Percentiles rank a stretch among this genome's conserved stretches.
Evolutionary conservation across 2,888 invertebrate species (phyloP).

Genomic region (Apodemia hepburni): DNA sequence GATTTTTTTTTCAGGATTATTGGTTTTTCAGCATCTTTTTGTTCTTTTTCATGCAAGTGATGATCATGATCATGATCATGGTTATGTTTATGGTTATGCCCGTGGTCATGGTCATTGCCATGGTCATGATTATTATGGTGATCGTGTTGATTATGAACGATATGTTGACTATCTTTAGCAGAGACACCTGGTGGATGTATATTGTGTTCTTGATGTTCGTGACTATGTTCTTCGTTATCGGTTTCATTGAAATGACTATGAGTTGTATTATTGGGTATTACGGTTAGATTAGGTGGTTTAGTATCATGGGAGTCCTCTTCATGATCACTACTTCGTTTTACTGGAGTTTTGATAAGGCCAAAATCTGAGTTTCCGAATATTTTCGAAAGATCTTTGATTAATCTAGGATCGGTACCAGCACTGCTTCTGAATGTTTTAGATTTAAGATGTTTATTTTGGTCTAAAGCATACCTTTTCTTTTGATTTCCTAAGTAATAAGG

Average conservation of each 20-base stretch:
- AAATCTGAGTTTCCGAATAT: constrained; percentile 80
- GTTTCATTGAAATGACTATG: constrained; percentile 43
- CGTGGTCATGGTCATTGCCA: constrained; percentile 34
- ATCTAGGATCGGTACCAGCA: constrained; percentile 84
- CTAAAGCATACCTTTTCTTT: constrained; percentile 53
- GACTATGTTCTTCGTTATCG: constrained; percentile 50
- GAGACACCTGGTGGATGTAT: constrained; percentile 30
- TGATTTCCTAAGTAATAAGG: constrained; percentile 47
- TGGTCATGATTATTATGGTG: constrained; percentile 32
- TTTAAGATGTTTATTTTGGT: constrained; percentile 53
- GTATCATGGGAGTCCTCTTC: constrained; percentile 54
- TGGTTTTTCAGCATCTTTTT: constrained; percentile 58
- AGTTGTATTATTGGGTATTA: constrained; percentile 48
- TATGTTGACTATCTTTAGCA: constrained; percentile 34
- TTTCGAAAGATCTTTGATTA: constrained; percentile 84
- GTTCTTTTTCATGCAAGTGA: constrained; percentile 34
- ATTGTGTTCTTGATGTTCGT: constrained; percentile 49
- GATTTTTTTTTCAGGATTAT: constrained; percentile 87
- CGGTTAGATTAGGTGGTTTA: constrained; percentile 58
- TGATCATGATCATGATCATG: constrained; percentile 35
- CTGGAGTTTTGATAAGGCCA: constrained; percentile 68
- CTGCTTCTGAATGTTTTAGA: constrained; percentile 59
- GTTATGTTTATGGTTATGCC: constrained; percentile 26
- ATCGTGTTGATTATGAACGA: constrained; percentile 39
- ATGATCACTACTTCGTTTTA: constrained; percentile 74